phyloP scores from a whole-genome alignment of 2,888 invertebrate genomes.

The Acanthosoma haemorrhoidale region DNA sequence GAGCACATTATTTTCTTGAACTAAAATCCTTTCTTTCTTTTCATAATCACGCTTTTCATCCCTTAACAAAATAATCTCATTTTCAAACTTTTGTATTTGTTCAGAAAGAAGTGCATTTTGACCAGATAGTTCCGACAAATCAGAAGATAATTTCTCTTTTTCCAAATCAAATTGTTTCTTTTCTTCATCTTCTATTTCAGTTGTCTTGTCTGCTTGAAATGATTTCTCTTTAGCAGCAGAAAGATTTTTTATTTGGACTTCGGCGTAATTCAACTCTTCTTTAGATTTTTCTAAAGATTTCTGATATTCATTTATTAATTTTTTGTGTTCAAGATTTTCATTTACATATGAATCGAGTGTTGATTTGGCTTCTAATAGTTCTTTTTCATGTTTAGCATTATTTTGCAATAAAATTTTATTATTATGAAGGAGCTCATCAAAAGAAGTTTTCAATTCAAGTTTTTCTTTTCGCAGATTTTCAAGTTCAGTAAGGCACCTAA shows the following conservation, averaged over 20 bases:
- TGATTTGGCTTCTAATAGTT: not conserved
- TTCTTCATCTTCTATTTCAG: constrained; percentile 42
- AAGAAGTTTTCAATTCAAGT: not conserved
- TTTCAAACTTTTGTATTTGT: not conserved
- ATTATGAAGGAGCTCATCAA: not conserved
- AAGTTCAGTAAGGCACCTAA: not conserved
- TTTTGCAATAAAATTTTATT: not conserved
- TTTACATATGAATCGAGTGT: not conserved
- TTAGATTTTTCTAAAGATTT: not conserved
- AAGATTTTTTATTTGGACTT: not conserved
- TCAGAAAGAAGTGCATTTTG: not conserved
- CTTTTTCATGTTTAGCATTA: not conserved
- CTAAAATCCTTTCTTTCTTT: not conserved
- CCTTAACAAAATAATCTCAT: not conserved
- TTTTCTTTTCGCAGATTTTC: constrained; percentile 4
- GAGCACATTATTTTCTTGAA: not conserved
- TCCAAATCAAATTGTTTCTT: constrained; percentile 44
- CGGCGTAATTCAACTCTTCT: not conserved
- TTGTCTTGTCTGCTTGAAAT: constrained; percentile 41
- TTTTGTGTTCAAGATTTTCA: constrained; percentile 1
- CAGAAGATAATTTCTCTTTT: constrained; percentile 44
- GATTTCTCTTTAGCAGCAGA: not conserved
- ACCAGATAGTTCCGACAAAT: constrained; percentile 15
- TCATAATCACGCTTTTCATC: not conserved
- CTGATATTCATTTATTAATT: constrained; percentile 13